phyloP scores from a whole-genome alignment of 2,888 invertebrate genomes.

The Calameuta filiformis region DNA sequence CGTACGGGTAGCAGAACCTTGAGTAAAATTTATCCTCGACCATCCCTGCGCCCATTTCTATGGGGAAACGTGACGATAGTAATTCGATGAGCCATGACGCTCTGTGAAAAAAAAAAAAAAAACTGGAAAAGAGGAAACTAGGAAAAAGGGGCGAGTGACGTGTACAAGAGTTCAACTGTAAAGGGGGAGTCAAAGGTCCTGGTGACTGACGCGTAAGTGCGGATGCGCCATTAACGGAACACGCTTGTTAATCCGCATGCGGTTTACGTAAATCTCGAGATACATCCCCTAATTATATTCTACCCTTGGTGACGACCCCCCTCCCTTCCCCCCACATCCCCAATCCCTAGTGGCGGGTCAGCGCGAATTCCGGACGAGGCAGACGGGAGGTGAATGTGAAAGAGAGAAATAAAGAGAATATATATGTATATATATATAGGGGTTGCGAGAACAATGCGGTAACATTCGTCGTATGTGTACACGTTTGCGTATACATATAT shows the following conservation, averaged over 20 bases:
- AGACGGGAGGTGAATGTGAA: neutral
- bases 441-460: neutral
- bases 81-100: neutral
- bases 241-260: neutral
- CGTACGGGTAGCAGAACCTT: too few species aligned
- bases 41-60: too few species aligned
- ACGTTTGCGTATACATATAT: slow-evolving; percentile 13
- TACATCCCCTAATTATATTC: neutral
- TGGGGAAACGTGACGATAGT: neutral
- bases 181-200: neutral
- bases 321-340: too few species aligned
- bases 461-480: slow-evolving; percentile 5
- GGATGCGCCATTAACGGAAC: neutral
- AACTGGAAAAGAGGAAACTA: neutral
- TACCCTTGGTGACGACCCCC: neutral
- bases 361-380: neutral
- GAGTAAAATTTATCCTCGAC: neutral
- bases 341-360: neutral
- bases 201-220: neutral
- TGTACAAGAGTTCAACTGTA: neutral
- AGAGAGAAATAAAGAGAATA: neutral
- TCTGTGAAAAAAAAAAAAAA: too few species aligned
- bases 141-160: neutral
- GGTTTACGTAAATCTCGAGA: neutral
- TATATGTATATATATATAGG: slow-evolving; percentile 3